Evolutionary conservation across 2,113 vertebrate genomes (phyloP), one percentile per base, ranked within the genome.

Genomic region (Rhinichthys klamathensis): DNA sequence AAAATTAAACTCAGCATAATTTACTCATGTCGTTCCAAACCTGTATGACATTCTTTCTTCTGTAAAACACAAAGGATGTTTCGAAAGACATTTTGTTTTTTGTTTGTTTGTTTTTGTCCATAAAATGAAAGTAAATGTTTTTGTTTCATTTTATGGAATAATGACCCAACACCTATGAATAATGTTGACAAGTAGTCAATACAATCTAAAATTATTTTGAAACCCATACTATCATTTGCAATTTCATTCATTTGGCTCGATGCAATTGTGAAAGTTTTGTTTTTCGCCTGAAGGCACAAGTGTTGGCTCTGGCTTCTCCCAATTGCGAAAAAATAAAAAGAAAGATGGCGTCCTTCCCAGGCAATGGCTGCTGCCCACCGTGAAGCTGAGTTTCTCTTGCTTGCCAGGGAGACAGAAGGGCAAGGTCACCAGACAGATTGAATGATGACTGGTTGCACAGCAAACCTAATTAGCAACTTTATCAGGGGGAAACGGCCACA

Each of bases 371-470:
- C 80, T 35, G 77, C 85, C 84, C 85, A 88, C 54, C 87, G 90
- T 89, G 89, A 91, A 90, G 87, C 88, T 80, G 86, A 85, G 74
- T 90, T 84, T 81, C 82, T 61, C 41, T 85, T 4, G 75, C 82
- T 82, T 92, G 92, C 92, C 92, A 95, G 92, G 70, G 87, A 92
- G 91, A 93, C 93, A 92, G 94, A 91, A 93, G 93, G 92, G 86
- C 91, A 92, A 92, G 93, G 92, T 93, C 93, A 91, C 90, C 91
- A 90, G 92, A 94, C 93, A 94, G 94, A 93, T 94, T 94, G 95
- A 90, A 92, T 91, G 92, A 92, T 88, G 90, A 91, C 82, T 90
- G 86, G 91, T 92, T 79, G 83, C 89, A 75, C 90, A 88, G 89
- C 70, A 89, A 93, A 93, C 90, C 94, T 94, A 94, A 94, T 95